Percentiles rank a stretch among this genome's conserved stretches.
phyloP scores from a whole-genome alignment of 2,113 vertebrate species.

The Pteronura brasiliensis region DNA sequence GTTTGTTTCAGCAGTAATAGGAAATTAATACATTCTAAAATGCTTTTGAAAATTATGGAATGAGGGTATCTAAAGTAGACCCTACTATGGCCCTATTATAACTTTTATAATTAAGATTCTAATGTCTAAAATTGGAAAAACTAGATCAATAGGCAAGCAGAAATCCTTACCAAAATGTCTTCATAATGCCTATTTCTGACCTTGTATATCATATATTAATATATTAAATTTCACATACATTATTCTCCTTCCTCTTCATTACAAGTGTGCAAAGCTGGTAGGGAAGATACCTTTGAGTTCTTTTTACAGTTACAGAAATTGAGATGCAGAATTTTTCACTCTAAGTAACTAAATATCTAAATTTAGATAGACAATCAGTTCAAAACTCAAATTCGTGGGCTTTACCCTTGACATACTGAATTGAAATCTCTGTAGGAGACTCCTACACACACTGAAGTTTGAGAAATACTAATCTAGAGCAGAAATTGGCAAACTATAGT shows the following conservation, averaged over 20 bases:
- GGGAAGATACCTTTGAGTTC: background rate
- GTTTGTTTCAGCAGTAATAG: background rate
- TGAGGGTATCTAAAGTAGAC: background rate
- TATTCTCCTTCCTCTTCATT: background rate
- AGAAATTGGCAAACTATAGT: background rate
- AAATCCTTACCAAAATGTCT: background rate
- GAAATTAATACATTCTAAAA: background rate
- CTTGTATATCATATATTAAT: background rate
- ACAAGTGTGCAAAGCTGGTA: background rate
- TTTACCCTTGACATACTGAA: background rate
- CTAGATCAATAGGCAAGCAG: background rate
- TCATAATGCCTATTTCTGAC: background rate
- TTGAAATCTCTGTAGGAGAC: background rate
- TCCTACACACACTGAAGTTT: background rate
- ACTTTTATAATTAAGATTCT: background rate
- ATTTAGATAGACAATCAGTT: background rate
- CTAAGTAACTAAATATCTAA: background rate
- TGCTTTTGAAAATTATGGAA: background rate
- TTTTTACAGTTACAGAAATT: background rate
- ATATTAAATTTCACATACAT: background rate
- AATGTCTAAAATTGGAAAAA: background rate
- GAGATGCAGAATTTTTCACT: background rate
- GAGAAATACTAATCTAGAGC: background rate
- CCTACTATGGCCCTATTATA: background rate
- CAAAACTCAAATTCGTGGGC: background rate